Percentiles rank a stretch among this genome's conserved stretches.
phyloP scores from a whole-genome alignment of 2,888 invertebrate species.

The Yponomeuta cagnagella region DNA sequence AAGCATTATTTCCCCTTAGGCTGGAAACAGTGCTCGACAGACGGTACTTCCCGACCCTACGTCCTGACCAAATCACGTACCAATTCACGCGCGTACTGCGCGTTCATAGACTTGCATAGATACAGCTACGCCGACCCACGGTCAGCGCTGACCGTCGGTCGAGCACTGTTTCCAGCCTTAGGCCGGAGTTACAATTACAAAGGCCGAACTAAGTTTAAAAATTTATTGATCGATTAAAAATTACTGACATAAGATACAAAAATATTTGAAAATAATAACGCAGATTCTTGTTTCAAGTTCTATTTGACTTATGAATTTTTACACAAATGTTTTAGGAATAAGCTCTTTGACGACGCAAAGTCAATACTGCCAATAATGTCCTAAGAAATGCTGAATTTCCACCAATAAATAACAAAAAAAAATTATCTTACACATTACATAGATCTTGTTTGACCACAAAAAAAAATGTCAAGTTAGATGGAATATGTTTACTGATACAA shows the following conservation, averaged over 20 bases:
- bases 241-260: conserved; percentile 19
- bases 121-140: no score
- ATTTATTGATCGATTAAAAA: conserved; percentile 14
- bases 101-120: no score
- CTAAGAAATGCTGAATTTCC: conserved; percentile 9
- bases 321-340: neutral
- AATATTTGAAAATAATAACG: conserved; percentile 18
- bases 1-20: no score
- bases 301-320: conserved; percentile 8
- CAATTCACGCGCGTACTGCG: no score
- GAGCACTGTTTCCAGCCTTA: no score
- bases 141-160: no score
- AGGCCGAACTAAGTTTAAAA: conserved; percentile 9
- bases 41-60: no score
- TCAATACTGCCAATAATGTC: conserved; percentile 7
- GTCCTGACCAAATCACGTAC: no score
- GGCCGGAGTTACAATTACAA: neutral
- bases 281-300: conserved; percentile 14
- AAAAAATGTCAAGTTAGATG: neutral
- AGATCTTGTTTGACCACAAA: neutral
- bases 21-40: no score
- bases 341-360: neutral
- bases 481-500: conserved; percentile 2
- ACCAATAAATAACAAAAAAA: conserved; percentile 5
- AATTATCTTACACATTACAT: conserved; percentile 3